phyloP scores from a whole-genome alignment of 2,888 invertebrate species.

The Taenaris catops region DNA sequence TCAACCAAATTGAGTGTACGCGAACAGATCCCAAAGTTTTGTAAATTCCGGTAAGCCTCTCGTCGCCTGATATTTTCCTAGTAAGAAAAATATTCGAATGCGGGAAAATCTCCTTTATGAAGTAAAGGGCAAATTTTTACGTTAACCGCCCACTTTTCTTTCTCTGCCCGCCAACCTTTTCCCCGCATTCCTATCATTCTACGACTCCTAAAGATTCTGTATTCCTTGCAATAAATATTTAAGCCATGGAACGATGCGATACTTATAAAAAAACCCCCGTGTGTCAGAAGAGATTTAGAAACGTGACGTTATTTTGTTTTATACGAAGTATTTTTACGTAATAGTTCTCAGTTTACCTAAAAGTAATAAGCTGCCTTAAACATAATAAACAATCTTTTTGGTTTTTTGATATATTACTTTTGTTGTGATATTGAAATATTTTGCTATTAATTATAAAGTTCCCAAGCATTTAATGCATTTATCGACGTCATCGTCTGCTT shows the following conservation, averaged over 20 bases:
- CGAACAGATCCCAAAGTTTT: neutral
- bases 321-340: no score
- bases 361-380: no score
- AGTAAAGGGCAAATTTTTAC: constrained; percentile 35
- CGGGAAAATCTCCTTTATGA: constrained; percentile 74
- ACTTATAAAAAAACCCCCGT: neutral
- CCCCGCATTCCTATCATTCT: constrained; percentile 47
- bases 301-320: no score
- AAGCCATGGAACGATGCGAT: constrained; percentile 35
- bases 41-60: constrained; percentile 38
- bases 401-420: no score
- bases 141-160: constrained; percentile 24
- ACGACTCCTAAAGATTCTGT: constrained; percentile 40
- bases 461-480: no score
- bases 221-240: constrained; percentile 68
- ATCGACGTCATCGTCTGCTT: no score
- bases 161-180: constrained; percentile 20
- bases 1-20: neutral
- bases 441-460: no score
- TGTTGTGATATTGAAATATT: no score
- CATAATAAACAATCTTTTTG: no score
- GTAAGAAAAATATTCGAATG: constrained; percentile 73
- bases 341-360: no score
- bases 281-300: neutral
- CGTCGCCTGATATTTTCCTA: constrained; percentile 43